Conservation (phyloP, 2,113 vertebrate species). For the Camelus dromedarius region DNA sequence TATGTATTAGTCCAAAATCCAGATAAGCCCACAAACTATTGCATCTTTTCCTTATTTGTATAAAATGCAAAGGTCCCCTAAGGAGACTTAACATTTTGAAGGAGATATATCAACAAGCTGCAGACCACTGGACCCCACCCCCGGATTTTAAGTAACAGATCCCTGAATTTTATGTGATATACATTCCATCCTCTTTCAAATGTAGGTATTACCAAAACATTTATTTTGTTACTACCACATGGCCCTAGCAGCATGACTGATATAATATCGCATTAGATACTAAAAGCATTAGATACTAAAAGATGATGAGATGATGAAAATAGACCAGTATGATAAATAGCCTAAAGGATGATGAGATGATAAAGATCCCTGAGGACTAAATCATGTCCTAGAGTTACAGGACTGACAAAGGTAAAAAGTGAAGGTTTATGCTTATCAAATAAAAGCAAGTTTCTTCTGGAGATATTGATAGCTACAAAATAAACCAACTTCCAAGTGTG, state of each 20-base stretch:
- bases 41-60: neutral
- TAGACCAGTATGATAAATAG: neutral
- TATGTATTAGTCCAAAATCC: constrained; percentile 50
- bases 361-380: neutral
- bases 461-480: neutral
- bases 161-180: neutral
- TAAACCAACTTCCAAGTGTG: neutral
- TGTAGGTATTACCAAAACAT: neutral
- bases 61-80: neutral
- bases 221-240: constrained; percentile 29
- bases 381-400: neutral
- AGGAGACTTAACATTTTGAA: neutral
- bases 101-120: neutral
- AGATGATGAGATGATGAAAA: constrained; percentile 11
- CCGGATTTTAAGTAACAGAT: neutral
- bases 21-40: neutral
- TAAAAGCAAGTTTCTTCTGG: neutral
- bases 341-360: neutral
- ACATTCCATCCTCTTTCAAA: neutral
- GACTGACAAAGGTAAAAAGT: neutral
- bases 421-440: neutral
- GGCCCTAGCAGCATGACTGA: neutral
- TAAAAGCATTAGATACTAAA: neutral
- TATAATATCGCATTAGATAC: neutral
- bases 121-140: neutral